These are phyloP conservation scores for Hyaena hyaena DNA, from an alignment of 2,113 vertebrate genomes.

Conservation along the genomic window DNA sequence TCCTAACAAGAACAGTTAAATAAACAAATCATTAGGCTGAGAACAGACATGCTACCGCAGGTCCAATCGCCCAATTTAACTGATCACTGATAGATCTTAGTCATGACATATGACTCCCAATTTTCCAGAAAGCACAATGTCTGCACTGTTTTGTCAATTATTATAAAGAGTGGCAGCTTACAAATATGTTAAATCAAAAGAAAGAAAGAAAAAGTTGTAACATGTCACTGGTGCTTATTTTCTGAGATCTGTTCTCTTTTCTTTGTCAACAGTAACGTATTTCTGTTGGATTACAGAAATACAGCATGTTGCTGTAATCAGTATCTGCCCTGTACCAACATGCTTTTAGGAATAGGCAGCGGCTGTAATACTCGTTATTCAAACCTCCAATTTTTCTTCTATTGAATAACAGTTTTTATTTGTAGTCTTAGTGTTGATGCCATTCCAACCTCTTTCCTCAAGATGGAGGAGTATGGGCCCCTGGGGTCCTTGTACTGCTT, in stretches of 20 bases:
- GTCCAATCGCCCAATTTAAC: conserved; percentile 56
- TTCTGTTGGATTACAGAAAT: conserved; percentile 63
- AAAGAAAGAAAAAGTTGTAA: conserved; percentile 56
- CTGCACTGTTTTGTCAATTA: conserved; percentile 53
- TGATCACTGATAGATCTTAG: conserved; percentile 47
- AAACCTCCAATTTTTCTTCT: conserved; percentile 76
- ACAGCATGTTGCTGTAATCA: conserved; percentile 44
- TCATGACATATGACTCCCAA: conserved; percentile 63
- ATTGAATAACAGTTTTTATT: conserved; percentile 72
- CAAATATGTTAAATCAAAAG: conserved; percentile 54
- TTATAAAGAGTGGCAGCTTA: conserved; percentile 59
- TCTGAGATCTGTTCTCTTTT: conserved; percentile 41
- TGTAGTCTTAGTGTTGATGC: conserved; percentile 57
- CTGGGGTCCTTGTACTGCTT: not conserved
- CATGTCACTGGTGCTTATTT: conserved; percentile 32
- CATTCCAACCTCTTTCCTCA: conserved; percentile 49
- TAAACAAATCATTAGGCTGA: conserved; percentile 74
- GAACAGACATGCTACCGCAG: conserved; percentile 40
- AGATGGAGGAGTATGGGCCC: not conserved
- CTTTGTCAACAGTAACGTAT: conserved; percentile 13
- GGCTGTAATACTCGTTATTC: conserved; percentile 52
- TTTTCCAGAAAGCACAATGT: conserved; percentile 55
- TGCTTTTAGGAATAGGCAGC: conserved; percentile 52
- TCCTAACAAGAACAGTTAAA: conserved; percentile 67
- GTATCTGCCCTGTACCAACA: conserved; percentile 61